Evolutionary conservation across 2,113 vertebrate genomes (phyloP).

Genomic region (Cardinalis cardinalis): DNA sequence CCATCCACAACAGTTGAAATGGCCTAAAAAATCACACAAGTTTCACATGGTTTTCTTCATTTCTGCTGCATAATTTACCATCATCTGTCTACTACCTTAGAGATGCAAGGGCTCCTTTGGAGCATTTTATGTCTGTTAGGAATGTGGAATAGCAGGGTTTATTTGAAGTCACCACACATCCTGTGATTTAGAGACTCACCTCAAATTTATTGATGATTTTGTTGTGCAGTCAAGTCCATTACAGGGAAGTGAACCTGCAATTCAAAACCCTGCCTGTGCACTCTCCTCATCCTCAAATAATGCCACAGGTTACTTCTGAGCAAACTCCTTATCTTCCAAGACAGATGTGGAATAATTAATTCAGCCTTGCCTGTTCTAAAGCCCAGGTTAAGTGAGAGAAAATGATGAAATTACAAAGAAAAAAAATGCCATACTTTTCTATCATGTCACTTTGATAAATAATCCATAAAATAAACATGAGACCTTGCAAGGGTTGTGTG

Average conservation of each 20-base stretch:
- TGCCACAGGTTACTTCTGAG: neutral
- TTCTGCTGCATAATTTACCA: neutral
- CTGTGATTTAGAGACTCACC: neutral
- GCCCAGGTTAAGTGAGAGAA: neutral
- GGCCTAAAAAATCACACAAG: fast-evolving
- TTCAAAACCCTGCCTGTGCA: neutral
- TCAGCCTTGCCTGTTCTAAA: neutral
- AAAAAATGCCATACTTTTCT: neutral
- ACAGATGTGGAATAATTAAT: neutral
- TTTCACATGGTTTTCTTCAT: neutral
- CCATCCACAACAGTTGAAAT: neutral
- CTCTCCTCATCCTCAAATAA: neutral
- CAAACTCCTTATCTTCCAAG: neutral
- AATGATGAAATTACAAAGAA: neutral
- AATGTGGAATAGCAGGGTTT: neutral
- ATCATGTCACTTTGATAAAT: neutral
- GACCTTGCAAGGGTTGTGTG: neutral
- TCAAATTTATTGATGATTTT: neutral
- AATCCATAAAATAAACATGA: neutral
- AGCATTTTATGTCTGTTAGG: neutral
- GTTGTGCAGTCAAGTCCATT: neutral
- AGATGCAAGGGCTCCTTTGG: neutral
- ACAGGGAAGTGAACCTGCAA: neutral
- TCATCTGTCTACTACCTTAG: fast-evolving
- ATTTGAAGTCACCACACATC: neutral